Conservation (phyloP, 2,888 invertebrate species). For the Crepidodera aurea region DNA sequence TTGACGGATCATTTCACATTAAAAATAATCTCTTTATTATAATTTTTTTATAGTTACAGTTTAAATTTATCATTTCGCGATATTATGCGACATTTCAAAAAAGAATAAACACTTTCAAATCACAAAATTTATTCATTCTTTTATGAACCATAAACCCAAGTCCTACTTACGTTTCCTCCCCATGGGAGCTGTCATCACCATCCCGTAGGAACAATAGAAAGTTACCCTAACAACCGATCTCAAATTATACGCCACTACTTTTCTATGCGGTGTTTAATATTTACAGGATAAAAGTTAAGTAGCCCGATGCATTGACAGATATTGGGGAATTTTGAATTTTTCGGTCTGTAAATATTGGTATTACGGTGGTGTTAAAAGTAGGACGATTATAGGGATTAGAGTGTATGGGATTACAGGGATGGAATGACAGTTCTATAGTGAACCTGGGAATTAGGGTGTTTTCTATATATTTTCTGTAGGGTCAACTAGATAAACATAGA, state of each 20-base stretch:
- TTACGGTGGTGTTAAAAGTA: neutral
- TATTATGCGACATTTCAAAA: too few relatives aligned
- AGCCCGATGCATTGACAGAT: neutral
- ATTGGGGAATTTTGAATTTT: neutral
- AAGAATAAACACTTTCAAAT: too few relatives aligned
- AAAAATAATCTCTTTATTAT: too few relatives aligned
- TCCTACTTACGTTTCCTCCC: too few relatives aligned
- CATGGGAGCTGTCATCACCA: neutral
- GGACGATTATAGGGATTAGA: neutral
- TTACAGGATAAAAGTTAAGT: neutral
- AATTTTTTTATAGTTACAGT: too few relatives aligned
- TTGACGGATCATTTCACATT: too few relatives aligned
- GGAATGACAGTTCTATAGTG: neutral
- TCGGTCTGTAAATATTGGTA: neutral
- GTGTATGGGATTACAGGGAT: neutral
- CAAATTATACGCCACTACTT: neutral
- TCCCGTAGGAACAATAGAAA: neutral
- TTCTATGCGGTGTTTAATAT: neutral
- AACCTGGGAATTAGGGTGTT: neutral
- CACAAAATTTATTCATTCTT: too few relatives aligned
- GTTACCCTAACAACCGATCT: neutral
- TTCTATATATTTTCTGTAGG: too few relatives aligned
- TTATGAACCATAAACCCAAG: too few relatives aligned
- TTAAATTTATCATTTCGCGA: too few relatives aligned
- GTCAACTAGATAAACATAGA: too few relatives aligned